phyloP scores from a whole-genome alignment of 2,797 vertebrate genomes.

The Loris lydekkerianus region DNA sequence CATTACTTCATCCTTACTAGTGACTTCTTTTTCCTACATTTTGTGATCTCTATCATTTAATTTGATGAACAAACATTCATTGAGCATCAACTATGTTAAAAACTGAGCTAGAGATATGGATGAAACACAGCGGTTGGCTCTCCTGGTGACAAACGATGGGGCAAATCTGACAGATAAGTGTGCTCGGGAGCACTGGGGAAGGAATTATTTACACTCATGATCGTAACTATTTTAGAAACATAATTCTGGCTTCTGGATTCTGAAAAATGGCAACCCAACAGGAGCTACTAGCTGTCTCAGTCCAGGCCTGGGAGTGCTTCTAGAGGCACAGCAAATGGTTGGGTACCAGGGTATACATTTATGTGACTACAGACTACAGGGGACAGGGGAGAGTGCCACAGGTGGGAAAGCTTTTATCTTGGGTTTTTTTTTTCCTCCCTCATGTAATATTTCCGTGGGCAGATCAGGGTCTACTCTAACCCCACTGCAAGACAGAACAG shows the following conservation, averaged over 20 bases:
- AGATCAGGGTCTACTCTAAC: background rate
- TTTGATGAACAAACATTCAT: constrained; percentile 30
- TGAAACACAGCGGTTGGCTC: background rate
- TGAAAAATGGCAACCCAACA: background rate
- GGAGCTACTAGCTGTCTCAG: background rate
- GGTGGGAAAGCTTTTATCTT: background rate
- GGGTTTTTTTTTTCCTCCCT: background rate
- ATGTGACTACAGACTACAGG: background rate
- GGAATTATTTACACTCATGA: background rate
- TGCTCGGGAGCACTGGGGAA: background rate
- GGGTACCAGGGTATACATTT: background rate
- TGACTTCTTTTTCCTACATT: background rate
- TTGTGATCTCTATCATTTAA: background rate
- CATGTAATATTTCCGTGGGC: background rate
- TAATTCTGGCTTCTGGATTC: constrained; percentile 17
- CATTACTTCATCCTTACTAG: background rate
- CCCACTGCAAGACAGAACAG: background rate
- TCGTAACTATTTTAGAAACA: constrained; percentile 11
- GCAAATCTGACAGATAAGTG: background rate
- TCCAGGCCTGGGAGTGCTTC: background rate
- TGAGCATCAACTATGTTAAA: background rate
- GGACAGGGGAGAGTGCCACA: background rate
- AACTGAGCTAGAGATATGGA: background rate
- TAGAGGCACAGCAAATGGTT: background rate
- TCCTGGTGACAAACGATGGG: background rate